Evolutionary conservation across 2,797 vertebrate species (phyloP).

Genomic region (Pogoniulus pusillus): DNA sequence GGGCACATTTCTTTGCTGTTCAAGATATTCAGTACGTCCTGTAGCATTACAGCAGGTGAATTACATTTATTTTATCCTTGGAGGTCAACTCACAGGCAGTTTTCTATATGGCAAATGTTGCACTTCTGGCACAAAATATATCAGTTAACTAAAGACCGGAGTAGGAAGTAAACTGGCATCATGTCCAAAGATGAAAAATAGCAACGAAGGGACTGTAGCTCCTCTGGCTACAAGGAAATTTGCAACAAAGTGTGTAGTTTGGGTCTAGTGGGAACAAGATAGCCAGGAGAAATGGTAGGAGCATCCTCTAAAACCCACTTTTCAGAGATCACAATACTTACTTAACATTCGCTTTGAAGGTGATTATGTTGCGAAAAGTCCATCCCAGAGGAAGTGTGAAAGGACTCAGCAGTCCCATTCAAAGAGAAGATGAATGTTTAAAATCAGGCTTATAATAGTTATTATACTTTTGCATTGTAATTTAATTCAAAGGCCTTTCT

Average conservation of each 20-base stretch:
- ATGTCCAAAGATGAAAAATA: background rate
- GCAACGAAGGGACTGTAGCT: background rate
- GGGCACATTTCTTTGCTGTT: conserved; percentile 28
- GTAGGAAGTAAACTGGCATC: conserved; percentile 3
- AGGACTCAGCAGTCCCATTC: background rate
- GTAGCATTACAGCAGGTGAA: conserved; percentile 35
- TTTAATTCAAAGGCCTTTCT: conserved; percentile 50
- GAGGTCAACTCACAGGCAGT: background rate
- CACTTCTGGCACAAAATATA: background rate
- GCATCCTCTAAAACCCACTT: background rate
- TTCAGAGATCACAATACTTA: conserved; percentile 12
- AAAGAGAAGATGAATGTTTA: conserved; percentile 39
- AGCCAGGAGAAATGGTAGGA: background rate
- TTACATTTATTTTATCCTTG: conserved; percentile 36
- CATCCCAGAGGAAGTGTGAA: conserved; percentile 37
- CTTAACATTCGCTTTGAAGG: conserved; percentile 34
- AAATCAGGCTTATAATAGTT: conserved; percentile 27
- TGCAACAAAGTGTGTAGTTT: background rate
- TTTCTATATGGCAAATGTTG: background rate
- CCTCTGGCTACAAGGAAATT: background rate
- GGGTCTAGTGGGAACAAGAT: background rate
- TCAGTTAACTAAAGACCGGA: background rate
- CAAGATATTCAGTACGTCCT: conserved; percentile 27
- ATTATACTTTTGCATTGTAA: background rate
- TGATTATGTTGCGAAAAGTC: conserved; percentile 5